Evolutionary conservation across 2,113 vertebrate species (phyloP), one percentile per base, ranked within the genome.

Genomic region (Platysteira castanea): DNA sequence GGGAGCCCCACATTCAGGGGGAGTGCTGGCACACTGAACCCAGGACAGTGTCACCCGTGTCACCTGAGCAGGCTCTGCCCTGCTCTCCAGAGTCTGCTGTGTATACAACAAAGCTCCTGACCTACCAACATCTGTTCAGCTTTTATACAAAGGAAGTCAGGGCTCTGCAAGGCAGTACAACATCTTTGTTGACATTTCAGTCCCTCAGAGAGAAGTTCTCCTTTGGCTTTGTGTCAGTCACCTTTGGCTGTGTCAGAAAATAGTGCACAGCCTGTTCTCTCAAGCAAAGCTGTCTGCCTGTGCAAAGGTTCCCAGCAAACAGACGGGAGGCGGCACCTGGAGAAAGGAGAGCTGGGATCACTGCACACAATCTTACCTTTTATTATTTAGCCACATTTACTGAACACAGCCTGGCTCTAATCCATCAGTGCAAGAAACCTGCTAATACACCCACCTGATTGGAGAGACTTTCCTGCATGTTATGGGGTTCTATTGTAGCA

Each of bases 331-430:
- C 0, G 2, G 84, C 70, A 94, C 91, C 81, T 85, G 84, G 54
- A 73, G 46, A 89, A 89, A 90, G 78, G 81, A 87, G 54, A 76
- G 22, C 63, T 68, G 56, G 92, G 85, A 96, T 96, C 96, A 90
- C 86, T 93, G 96, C 86, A 87, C 95, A 96, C 88, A 84, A 87
- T 93, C 80, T 93, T 92, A 96, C 73, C 83, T 94, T 94, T 90
- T 84, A 81, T 90, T 94, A 94, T 75, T 95, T 92, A 84, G 31
- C 65, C 83, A 50, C 88, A 15, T 94, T 94, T 92, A 79, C 88
- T 35, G 41, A 88, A 84, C 44, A 46, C 47, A 75, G 68, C 8
- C 79, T 82, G 83, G 60, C 52, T 95, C 57, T 93, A 92, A 96
- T 76, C 93, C 90, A 87, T 53, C 90, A 75, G 83, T 20, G 39